phyloP scores from a whole-genome alignment of 2,888 invertebrate genomes.

The Ptilodon capucinus region DNA sequence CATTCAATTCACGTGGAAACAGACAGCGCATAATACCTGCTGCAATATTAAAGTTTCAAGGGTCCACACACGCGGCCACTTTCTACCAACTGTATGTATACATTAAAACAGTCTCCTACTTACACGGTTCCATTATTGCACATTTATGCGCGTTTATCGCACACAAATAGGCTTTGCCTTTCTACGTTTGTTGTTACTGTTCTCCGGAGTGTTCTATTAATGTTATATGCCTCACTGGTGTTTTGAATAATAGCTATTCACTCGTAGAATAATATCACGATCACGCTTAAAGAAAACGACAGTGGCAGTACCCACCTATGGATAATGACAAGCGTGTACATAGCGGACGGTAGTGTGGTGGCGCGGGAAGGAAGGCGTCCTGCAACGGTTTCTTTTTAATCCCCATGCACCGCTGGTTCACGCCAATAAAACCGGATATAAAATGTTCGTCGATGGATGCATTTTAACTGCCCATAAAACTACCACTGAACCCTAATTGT shows the following conservation, averaged over 20 bases:
- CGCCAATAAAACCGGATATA: conserved; percentile 63
- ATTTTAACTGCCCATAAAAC: conserved; percentile 69
- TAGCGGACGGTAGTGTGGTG: conserved; percentile 13
- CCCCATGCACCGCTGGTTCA: conserved; percentile 23
- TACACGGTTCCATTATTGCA: conserved; percentile 4
- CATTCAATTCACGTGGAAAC: not conserved
- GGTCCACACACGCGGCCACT: not conserved
- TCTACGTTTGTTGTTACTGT: conserved; percentile 13
- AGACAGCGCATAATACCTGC: not conserved
- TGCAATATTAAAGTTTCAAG: not conserved
- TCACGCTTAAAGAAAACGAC: conserved; percentile 5
- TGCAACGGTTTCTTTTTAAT: conserved; percentile 41
- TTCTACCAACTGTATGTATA: not conserved
- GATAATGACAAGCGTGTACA: conserved; percentile 12
- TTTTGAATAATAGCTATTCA: conserved; percentile 11
- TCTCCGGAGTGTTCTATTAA: conserved; percentile 13
- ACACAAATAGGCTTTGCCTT: conserved; percentile 10
- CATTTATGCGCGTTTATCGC: conserved; percentile 4
- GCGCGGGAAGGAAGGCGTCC: conserved; percentile 38
- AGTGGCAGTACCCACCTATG: conserved; percentile 10
- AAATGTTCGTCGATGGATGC: conserved; percentile 57
- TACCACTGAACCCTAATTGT: conserved; percentile 70
- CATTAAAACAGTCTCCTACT: conserved; percentile 4
- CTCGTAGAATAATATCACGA: conserved; percentile 8
- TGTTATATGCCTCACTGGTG: conserved; percentile 11